Conservation (phyloP, 1,140 invertebrate genomes). For the Caenorhabditis briggsae region DNA sequence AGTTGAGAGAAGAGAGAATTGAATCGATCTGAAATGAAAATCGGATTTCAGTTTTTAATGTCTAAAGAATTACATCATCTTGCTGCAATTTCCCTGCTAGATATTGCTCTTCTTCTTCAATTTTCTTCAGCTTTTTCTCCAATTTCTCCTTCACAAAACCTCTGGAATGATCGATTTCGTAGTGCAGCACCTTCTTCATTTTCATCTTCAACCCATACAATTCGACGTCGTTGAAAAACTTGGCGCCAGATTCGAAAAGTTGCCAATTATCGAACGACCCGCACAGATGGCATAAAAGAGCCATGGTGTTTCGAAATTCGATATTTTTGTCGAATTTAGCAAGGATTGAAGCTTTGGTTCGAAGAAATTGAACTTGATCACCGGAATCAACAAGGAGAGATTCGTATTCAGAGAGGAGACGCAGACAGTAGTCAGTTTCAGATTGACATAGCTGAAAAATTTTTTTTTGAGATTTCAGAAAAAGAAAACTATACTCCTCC, state of each 20-base stretch:
- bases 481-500: not conserved
- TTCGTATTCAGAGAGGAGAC: conserved; percentile 20
- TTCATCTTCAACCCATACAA: conserved; percentile 19
- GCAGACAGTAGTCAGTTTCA: not conserved
- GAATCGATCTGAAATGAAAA: not conserved
- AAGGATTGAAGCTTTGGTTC: conserved; percentile 19
- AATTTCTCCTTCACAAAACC: conserved; percentile 28
- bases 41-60: not conserved
- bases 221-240: not conserved
- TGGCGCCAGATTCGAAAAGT: conserved; percentile 9
- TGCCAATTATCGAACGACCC: conserved; percentile 41
- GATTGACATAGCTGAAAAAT: not conserved
- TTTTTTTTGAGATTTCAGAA: no score
- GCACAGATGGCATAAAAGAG: conserved; percentile 14
- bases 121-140: not conserved
- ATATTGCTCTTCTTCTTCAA: not conserved
- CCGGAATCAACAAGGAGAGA: conserved; percentile 29
- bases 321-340: not conserved
- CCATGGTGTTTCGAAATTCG: not conserved
- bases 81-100: not conserved
- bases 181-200: conserved; percentile 20
- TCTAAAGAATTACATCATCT: not conserved
- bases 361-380: conserved; percentile 47
- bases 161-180: conserved; percentile 42
- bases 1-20: conserved; percentile 8